Evolutionary conservation across 2,797 vertebrate species (phyloP).

Genomic region (Catamblyrhynchus diadema): DNA sequence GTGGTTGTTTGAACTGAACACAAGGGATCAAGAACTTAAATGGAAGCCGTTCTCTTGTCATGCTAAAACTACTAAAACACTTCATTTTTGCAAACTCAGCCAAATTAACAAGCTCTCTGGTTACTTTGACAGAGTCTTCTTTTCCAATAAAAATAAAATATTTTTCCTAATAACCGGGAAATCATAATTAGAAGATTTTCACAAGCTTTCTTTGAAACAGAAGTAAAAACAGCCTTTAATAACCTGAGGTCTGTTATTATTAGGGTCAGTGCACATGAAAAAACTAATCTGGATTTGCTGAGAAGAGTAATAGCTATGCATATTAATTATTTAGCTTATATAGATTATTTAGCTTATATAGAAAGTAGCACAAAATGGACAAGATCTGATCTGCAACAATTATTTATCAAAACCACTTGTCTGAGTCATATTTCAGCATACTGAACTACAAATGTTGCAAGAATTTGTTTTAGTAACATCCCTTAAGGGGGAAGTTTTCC

Average conservation of each 20-base stretch:
- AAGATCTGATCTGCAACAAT: background rate
- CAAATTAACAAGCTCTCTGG: background rate
- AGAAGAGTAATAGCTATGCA: background rate
- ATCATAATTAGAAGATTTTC: conserved; percentile 5
- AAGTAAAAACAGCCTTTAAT: background rate
- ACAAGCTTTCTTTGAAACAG: background rate
- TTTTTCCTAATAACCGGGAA: background rate
- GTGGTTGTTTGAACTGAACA: background rate
- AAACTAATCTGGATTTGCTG: conserved; percentile 28
- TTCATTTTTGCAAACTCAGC: background rate
- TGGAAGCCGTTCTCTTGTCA: background rate
- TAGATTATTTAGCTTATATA: background rate
- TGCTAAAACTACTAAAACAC: background rate
- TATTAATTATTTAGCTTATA: background rate
- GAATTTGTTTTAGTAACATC: background rate
- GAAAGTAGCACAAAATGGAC: background rate
- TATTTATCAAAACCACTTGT: background rate
- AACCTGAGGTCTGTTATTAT: conserved; percentile 4
- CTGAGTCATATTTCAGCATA: background rate
- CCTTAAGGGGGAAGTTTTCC: background rate
- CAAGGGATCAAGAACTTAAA: background rate
- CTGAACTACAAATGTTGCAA: background rate
- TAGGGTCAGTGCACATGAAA: background rate
- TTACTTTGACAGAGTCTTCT: conserved; percentile 6
- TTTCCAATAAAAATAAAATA: background rate